Evolutionary conservation across 1,140 invertebrate species (phyloP), one percentile per base, ranked within the genome.

Genomic region (Bradysia coprophila): DNA sequence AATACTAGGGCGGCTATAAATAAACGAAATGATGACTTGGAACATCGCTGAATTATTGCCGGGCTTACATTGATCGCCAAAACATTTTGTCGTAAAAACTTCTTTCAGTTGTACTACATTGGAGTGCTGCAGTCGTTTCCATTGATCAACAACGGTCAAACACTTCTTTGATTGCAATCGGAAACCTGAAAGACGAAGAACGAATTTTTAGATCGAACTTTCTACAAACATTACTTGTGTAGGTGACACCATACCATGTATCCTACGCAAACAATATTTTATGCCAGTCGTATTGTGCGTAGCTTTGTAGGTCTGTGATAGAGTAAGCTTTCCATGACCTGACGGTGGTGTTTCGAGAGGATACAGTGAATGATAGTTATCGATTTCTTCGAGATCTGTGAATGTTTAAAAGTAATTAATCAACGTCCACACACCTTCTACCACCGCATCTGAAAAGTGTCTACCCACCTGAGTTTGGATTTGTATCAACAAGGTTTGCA

Each of bases 21-120:
- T 11, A 16, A 4, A 6, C n/a, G 20, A 33, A 21, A 44, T n/a
- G n/a, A n/a, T n/a, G n/a, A n/a, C n/a, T n/a, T n/a, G n/a, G n/a
- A n/a, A n/a, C n/a, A n/a, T n/a, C n/a, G n/a, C n/a, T n/a, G n/a
- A n/a, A n/a, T n/a, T n/a, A n/a, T n/a, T n/a, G n/a, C n/a, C n/a
- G n/a, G n/a, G n/a, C n/a, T 72, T 64, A 91, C 87, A 95, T 68
- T 87, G 82, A 71, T 96, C 93, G 53, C 85, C 83, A 66, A 96
- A 96, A 28, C 81, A 81, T 66, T 93, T 93, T 24, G 92, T 95
- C 10, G 88, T 89, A 63, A 97, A 96, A 42, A 90, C 84, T 63
- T 95, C 89, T 57, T 84, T 73, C 31, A 96, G 67, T 48, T 85
- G 77, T 33, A 95, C 86, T 45, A 96, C 73, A 70, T 95, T 95